phyloP scores from a whole-genome alignment of 2,113 vertebrate genomes.

The Marmota monax region DNA sequence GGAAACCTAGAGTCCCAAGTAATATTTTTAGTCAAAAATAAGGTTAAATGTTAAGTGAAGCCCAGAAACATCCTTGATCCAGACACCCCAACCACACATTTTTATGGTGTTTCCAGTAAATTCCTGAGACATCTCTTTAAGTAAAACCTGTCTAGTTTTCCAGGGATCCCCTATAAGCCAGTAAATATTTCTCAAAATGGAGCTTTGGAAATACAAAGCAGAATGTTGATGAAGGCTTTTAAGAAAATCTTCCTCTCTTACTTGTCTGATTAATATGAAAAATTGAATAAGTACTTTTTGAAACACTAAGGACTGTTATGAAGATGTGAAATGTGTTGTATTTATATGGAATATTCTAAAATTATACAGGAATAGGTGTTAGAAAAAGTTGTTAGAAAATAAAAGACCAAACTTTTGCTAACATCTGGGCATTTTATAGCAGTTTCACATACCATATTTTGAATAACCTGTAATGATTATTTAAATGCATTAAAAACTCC shows the following conservation, averaged over 20 bases:
- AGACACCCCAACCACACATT: neutral
- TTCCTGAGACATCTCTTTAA: constrained; percentile 7
- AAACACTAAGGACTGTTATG: neutral
- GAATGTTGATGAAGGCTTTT: neutral
- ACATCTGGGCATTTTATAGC: constrained; percentile 54
- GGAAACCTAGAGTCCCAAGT: neutral
- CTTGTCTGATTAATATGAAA: neutral
- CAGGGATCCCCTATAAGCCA: neutral
- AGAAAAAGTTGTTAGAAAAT: neutral
- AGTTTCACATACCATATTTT: constrained; percentile 34
- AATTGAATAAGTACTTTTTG: constrained; percentile 33
- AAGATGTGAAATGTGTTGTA: constrained; percentile 12
- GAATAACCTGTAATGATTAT: constrained; percentile 36
- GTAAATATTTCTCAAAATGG: constrained; percentile 34
- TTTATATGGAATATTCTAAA: constrained; percentile 53
- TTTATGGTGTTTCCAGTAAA: constrained; percentile 2
- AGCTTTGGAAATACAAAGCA: constrained; percentile 63
- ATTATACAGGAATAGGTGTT: neutral
- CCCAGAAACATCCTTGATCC: neutral
- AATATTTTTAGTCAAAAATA: constrained; percentile 6
- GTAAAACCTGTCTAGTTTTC: neutral
- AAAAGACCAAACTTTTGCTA: constrained; percentile 49
- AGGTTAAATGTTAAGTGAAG: neutral
- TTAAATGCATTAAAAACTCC: constrained; percentile 59
- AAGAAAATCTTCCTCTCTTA: neutral